Percentiles rank a stretch among this genome's conserved stretches.
These are phyloP conservation scores for Nesospiza acunhae DNA, from an alignment of 2,113 vertebrate genomes.

Conservation along the genomic window DNA sequence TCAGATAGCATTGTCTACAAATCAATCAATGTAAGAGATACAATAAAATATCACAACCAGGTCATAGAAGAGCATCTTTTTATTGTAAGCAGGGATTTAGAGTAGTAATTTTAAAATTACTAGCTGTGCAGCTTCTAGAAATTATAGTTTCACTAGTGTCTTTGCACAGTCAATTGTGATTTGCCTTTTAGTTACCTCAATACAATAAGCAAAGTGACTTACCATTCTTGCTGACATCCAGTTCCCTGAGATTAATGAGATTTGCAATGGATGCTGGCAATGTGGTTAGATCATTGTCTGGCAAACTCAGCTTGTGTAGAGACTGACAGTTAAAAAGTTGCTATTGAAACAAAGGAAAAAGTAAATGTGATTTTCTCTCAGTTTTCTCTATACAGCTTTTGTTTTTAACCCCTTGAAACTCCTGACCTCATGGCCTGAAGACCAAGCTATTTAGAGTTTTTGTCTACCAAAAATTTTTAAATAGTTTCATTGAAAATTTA, in stretches of 20 bases:
- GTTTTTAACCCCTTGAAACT: background rate
- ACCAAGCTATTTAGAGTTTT: background rate
- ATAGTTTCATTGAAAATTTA: background rate
- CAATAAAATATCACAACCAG: background rate
- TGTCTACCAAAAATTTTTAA: background rate
- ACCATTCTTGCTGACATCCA: conserved; percentile 99
- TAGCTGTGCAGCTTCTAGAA: background rate
- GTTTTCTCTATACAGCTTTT: background rate
- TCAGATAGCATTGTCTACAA: background rate
- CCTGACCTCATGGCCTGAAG: background rate
- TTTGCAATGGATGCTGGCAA: conserved; percentile 95
- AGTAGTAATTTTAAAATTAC: background rate
- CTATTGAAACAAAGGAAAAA: conserved; percentile 76
- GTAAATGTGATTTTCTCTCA: background rate
- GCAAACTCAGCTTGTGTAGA: conserved; percentile 95
- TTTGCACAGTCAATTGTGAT: background rate
- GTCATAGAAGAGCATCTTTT: background rate
- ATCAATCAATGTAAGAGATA: background rate
- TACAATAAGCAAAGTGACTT: conserved; percentile 70
- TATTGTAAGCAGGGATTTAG: background rate
- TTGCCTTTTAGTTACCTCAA: background rate
- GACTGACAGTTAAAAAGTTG: conserved; percentile 99
- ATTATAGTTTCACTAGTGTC: background rate
- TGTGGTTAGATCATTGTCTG: conserved; percentile 95
- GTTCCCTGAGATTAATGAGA: conserved; percentile 98